These are phyloP conservation scores for Dusona sp. DNA, from an alignment of 2,888 invertebrate species.

Conservation along the genomic window DNA sequence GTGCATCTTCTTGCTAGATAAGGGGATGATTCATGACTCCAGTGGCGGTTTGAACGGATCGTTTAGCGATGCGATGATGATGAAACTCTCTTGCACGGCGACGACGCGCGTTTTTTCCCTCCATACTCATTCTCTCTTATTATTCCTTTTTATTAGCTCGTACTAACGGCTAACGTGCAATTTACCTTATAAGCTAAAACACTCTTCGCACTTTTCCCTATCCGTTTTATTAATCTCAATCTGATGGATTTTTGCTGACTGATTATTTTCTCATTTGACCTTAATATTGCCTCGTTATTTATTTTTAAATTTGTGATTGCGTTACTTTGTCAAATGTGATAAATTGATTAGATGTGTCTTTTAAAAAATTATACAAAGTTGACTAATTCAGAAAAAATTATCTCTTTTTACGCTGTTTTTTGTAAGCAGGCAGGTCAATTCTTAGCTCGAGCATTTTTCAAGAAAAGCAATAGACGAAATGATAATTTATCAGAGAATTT, in stretches of 20 bases:
- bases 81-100: constrained; percentile 67
- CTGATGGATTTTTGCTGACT: background rate
- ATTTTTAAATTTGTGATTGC: background rate
- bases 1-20: constrained; percentile 78
- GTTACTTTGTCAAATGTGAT: background rate
- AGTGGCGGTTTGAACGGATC: constrained; percentile 61
- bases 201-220: constrained; percentile 6
- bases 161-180: constrained; percentile 66
- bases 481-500: too few species aligned
- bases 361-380: too few species aligned
- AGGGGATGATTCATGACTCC: constrained; percentile 77
- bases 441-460: too few species aligned
- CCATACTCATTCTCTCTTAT: constrained; percentile 21
- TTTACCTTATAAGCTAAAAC: constrained; percentile 54
- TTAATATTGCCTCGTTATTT: background rate
- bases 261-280: constrained; percentile 24
- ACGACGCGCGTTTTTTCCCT: constrained; percentile 40
- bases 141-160: constrained; percentile 3
- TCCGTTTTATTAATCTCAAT: constrained; percentile 32
- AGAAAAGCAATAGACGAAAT: too few species aligned
- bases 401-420: too few species aligned
- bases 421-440: too few species aligned
- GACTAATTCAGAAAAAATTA: too few species aligned
- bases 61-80: constrained; percentile 68
- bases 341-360: too few species aligned